Percentiles rank a stretch among this genome's conserved stretches.
Evolutionary conservation across 2,797 vertebrate genomes (phyloP).

Genomic region (Falco rusticolus): DNA sequence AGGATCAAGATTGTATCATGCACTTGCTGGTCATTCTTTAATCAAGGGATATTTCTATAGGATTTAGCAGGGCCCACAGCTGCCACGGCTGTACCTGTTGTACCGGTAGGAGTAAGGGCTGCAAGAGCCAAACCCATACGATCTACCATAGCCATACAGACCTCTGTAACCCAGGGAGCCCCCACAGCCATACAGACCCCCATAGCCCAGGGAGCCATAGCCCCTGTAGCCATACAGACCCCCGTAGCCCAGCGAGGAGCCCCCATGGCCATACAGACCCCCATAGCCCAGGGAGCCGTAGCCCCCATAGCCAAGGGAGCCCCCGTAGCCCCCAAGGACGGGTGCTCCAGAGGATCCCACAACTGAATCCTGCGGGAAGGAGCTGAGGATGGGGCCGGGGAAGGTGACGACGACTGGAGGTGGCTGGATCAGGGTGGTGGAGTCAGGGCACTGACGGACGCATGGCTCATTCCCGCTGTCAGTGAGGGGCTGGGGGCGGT

Average conservation of each 20-base stretch:
- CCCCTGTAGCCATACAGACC: background rate
- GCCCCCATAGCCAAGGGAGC: background rate
- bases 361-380: background rate
- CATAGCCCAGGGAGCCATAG: background rate
- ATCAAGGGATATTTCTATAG: background rate
- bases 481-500: background rate
- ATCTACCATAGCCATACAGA: background rate
- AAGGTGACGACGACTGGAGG: background rate
- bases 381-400: slow-evolving; percentile 2
- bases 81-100: background rate
- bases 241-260: background rate
- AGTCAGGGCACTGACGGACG: background rate
- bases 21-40: background rate
- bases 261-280: background rate
- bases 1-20: background rate
- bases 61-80: background rate
- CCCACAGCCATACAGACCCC: background rate
- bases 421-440: background rate
- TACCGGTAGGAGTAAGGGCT: background rate
- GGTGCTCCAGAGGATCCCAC: background rate
- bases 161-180: background rate
- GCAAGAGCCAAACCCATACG: background rate
- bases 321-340: rapidly evolving
- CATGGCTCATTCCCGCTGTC: background rate
- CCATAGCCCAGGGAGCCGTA: background rate